Conservation (phyloP, 2,797 vertebrate genomes). For the Hippocampus kuda region DNA sequence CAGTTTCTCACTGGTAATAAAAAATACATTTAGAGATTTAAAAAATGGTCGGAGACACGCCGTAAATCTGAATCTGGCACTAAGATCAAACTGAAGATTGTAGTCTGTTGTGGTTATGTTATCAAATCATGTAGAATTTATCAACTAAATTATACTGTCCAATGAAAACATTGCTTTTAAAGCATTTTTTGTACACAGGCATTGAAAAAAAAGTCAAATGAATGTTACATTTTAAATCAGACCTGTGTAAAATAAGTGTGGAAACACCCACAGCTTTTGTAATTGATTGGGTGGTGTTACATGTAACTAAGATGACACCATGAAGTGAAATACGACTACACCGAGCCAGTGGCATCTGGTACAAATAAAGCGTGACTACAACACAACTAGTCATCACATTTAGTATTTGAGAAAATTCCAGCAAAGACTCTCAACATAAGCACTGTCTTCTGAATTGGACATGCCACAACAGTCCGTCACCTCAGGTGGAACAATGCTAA, state of each 20-base stretch:
- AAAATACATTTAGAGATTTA: too few species aligned
- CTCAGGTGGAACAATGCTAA: background rate
- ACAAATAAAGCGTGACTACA: constrained; percentile 1
- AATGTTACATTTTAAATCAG: background rate
- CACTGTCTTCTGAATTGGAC: background rate
- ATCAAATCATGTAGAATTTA: too few species aligned
- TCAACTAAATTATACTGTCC: too few species aligned
- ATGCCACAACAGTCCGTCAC: background rate
- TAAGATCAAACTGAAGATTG: too few species aligned
- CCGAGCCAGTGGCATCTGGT: background rate
- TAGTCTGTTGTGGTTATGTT: too few species aligned
- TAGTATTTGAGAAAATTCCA: background rate
- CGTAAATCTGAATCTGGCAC: too few species aligned
- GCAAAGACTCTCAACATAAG: background rate
- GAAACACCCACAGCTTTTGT: background rate
- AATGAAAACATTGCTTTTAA: too few species aligned
- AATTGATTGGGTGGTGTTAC: background rate
- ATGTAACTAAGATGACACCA: background rate
- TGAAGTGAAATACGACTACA: background rate
- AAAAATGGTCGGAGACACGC: too few species aligned
- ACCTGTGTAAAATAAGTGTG: background rate
- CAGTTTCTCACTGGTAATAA: too few species aligned
- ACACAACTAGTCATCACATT: constrained; percentile 1
- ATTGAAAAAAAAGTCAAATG: background rate
- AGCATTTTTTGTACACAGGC: too few species aligned